These are phyloP conservation scores for Gobius niger DNA, from an alignment of 2,113 vertebrate genomes.

Conservation along the genomic window DNA sequence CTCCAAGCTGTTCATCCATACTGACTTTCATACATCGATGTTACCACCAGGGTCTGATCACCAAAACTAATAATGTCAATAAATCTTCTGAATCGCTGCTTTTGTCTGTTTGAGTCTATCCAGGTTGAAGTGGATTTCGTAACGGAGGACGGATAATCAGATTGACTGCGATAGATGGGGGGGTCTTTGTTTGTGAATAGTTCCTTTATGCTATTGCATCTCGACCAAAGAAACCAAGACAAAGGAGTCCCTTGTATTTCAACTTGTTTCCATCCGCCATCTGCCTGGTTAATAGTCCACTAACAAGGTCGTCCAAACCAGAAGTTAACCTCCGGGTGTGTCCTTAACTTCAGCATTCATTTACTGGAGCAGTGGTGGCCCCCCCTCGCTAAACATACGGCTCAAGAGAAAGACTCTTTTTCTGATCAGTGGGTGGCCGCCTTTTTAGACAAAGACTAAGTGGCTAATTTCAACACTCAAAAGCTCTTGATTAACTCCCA, in stretches of 20 bases:
- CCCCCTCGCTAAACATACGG: conserved; percentile 11
- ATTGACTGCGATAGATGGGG: no score
- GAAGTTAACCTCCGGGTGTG: neutral
- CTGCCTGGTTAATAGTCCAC: neutral
- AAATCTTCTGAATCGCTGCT: no score
- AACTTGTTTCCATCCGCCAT: neutral
- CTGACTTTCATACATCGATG: no score
- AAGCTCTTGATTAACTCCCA: conserved; percentile 26
- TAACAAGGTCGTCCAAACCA: neutral
- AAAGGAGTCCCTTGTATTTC: neutral
- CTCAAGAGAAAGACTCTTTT: conserved; percentile 22
- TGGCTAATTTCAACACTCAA: neutral
- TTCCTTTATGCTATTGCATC: no score
- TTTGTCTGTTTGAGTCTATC: no score
- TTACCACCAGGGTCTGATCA: no score
- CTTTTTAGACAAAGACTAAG: conserved; percentile 23
- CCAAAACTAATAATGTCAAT: no score
- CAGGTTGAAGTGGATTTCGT: no score
- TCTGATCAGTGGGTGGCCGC: conserved; percentile 8
- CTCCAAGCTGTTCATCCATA: no score
- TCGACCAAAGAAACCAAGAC: neutral
- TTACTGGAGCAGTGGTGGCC: neutral
- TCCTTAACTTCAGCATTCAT: neutral
- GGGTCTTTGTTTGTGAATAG: no score
- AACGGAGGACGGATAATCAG: no score